These are phyloP conservation scores for Anoplius nigerrimus DNA, from an alignment of 2,888 invertebrate genomes.

Conservation along the genomic window DNA sequence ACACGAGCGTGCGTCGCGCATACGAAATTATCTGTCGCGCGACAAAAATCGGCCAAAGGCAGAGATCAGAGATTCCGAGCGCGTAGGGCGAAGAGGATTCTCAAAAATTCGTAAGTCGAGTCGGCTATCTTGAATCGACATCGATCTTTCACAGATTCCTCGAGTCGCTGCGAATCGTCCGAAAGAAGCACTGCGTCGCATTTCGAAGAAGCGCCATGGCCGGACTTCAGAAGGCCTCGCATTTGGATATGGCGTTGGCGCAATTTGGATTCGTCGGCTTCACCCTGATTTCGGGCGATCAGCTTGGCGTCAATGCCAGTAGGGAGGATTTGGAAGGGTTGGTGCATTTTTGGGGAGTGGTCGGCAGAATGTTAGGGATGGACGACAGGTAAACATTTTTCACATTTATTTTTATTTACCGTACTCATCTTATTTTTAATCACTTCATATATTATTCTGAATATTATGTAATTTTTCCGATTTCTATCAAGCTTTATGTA, in stretches of 20 bases:
- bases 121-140: too few species aligned
- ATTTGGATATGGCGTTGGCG: slow-evolving; percentile 89
- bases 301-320: slow-evolving; percentile 81
- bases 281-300: slow-evolving; percentile 79
- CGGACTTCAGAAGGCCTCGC: slow-evolving; percentile 80
- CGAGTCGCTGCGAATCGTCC: slow-evolving; percentile 82
- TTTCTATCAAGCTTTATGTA: too few species aligned
- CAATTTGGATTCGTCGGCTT: slow-evolving; percentile 92
- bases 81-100: too few species aligned
- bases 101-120: too few species aligned
- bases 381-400: slow-evolving; percentile 84
- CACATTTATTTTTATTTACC: too few species aligned
- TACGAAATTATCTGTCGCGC: too few species aligned
- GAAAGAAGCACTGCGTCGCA: slow-evolving; percentile 81
- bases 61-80: too few species aligned
- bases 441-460: too few species aligned
- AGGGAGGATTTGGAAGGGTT: slow-evolving; percentile 84
- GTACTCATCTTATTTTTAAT: too few species aligned
- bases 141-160: slow-evolving; percentile 77
- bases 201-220: slow-evolving; percentile 76
- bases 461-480: too few species aligned
- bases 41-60: too few species aligned
- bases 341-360: slow-evolving; percentile 89
- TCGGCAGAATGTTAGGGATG: slow-evolving; percentile 89
- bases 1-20: too few species aligned